Base-by-base conservation (phyloP, 2,797 vertebrate species). In the Tachyglossus aculeatus region DNA sequence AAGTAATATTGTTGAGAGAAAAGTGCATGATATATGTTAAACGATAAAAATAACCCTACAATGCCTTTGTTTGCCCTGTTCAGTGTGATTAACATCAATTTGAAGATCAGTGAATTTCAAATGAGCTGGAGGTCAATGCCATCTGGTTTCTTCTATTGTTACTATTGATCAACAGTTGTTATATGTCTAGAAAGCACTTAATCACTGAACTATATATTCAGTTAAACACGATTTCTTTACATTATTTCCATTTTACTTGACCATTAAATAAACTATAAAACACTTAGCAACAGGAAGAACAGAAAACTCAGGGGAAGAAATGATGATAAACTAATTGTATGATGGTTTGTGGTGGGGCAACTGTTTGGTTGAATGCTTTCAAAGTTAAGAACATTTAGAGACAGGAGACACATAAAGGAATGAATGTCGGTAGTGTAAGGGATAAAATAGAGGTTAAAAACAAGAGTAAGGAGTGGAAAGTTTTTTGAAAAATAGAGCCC, bases 91-190 rank as follows among this genome's bases (percentile, higher is more conserved):
- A 74, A 38, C 44, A 41, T 82, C 61, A 45, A 74, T 47, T 48
- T 51, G n/a, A 21, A 71, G 29, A 18, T 72, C 32, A 7, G 16
- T 59, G 53, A 78, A 70, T 74, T 78, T 72, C 50, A 39, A 56
- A 78, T 69, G 53, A 78, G 44, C 45, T 55, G 41, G 56, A 78
- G 79, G 69, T 21, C 60, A 84, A 62, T 61, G n/a, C n/a, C n/a
- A n/a, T 66, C 15, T 70, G 14, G 40, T 27, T 47, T 39, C 74
- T 77, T 81, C 29, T 75, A 77, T 72, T 59, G 54, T 55, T 72
- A 67, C 67, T 77, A 70, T 73, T 79, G 75, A 63, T 77, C 74
- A 84, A 81, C 79, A 86, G 67, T 75, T 84, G 65, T 54, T 53
- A 57, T 62, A 58, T 59, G 40, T 60, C 75, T 74, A 50, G 45